These are phyloP conservation scores for Hyalella azteca DNA, from an alignment of 2,888 invertebrate species.

Conservation along the genomic window DNA sequence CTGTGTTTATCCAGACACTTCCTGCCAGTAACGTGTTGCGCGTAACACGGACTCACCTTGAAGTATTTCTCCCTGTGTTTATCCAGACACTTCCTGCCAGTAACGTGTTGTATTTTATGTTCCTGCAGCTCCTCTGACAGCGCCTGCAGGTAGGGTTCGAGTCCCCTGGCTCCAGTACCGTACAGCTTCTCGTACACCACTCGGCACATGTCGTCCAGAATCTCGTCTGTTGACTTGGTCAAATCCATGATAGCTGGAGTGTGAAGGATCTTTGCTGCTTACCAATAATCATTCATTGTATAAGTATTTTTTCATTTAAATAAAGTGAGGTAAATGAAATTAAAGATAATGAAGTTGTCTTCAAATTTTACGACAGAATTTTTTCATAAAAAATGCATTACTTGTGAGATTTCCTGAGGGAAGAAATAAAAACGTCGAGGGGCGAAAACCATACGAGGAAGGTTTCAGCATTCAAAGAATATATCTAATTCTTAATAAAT, in stretches of 20 bases:
- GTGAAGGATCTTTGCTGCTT: too few species aligned
- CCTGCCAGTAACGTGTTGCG: conserved; percentile 16
- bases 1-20: conserved; percentile 29
- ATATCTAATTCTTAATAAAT: too few species aligned
- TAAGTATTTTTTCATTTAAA: too few species aligned
- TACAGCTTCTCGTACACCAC: conserved; percentile 38
- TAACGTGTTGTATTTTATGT: conserved; percentile 1
- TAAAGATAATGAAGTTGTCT: too few species aligned
- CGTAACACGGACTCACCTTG: conserved; percentile 30
- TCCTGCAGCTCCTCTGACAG: conserved; percentile 28
- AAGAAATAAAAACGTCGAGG: too few species aligned
- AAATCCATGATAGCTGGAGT: conserved; percentile 9
- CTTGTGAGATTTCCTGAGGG: too few species aligned
- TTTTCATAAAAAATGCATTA: too few species aligned
- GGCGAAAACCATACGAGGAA: too few species aligned
- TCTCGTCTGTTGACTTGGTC: conserved; percentile 2
- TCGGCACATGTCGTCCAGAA: conserved; percentile 14
- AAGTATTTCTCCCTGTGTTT: conserved; percentile 37
- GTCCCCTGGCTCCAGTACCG: conserved; percentile 29
- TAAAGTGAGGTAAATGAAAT: too few species aligned
- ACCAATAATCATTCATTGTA: too few species aligned
- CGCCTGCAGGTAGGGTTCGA: background rate
- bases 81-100: conserved; percentile 21
- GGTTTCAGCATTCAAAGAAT: too few species aligned
- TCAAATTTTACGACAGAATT: too few species aligned